Base-by-base conservation (phyloP, 2,113 vertebrate species). In the Aramus guarauna region DNA sequence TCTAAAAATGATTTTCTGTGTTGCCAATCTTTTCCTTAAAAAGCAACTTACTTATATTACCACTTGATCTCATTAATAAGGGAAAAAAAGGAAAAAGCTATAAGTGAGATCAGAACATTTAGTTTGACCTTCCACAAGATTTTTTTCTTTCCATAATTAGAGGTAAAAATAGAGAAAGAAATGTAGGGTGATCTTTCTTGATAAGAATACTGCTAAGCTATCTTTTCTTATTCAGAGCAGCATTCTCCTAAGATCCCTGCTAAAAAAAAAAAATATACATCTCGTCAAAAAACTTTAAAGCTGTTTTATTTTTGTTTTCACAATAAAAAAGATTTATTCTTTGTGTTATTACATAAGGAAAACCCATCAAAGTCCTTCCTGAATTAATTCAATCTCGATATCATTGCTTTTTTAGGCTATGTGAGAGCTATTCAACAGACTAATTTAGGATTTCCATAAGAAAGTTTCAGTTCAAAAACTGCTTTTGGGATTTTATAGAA, bases 101-200 rank as follows among this genome's bases (percentile, higher is more conserved):
- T 48, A 83, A 60, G 56, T 86, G 52, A 86, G 73, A 84, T 77
- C 32, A 64, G 79, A 93, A 91, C 5, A 0, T 84, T 80, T 41
- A 88, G 16, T 56, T 81, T 81, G 88, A 92, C 90, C 76, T 95
- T 90, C 79, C 66, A 32, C 14, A 34, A 75, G 18, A 52, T 30
- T 81, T 93, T 68, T 72, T 95, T 82, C 41, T 83, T 77, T 91
- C 18, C 27, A 39, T 95, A 94, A 95, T 92, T 92, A 86, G 92
- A 90, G 66, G 72, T 93, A 84, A 94, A 94, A 96, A 86, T 88
- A 95, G 85, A 80, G 62, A 85, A 37, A 94, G 34, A 94, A 96
- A 94, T 94, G 52, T 81, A 93, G 82, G 60, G 52, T 96, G 94
- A 88, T 92, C 73, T 90, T 95, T 63, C 71, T 59, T 86, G 63